Evolutionary conservation across 2,797 vertebrate genomes (phyloP).

Genomic region (Prunella strophiata): DNA sequence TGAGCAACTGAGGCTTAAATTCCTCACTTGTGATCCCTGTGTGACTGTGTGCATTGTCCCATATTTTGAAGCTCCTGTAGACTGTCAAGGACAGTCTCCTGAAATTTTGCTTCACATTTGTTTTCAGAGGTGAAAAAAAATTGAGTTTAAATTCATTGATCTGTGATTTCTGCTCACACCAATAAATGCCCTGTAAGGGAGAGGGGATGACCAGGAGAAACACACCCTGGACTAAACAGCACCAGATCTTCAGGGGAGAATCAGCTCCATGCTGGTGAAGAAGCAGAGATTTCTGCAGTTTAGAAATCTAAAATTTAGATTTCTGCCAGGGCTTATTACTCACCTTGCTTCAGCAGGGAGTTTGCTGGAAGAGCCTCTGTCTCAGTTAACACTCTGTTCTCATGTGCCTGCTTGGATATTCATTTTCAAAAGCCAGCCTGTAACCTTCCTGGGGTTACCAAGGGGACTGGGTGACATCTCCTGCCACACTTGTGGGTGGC

Average conservation of each 20-base stretch:
- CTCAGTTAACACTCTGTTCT: background rate
- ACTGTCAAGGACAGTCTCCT: background rate
- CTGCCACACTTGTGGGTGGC: background rate
- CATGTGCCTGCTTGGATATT: background rate
- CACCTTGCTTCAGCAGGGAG: background rate
- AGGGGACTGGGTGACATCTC: background rate
- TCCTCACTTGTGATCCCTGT: background rate
- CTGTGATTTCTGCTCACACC: background rate
- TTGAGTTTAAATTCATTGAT: background rate
- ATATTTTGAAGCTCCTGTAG: background rate
- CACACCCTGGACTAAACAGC: background rate
- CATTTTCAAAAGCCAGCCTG: background rate
- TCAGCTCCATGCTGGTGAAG: background rate
- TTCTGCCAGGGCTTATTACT: background rate
- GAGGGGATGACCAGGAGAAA: background rate
- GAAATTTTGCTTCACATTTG: background rate
- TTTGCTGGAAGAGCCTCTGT: background rate
- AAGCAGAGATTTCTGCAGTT: background rate
- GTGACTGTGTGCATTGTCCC: no score
- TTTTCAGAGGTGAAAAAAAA: background rate
- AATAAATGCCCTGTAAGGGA: background rate
- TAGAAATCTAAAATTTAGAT: no score
- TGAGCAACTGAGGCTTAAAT: background rate
- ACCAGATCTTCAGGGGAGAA: background rate
- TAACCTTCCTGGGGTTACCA: background rate